Base-by-base conservation (phyloP, 2,797 vertebrate species). In the Okamejei kenojei region DNA sequence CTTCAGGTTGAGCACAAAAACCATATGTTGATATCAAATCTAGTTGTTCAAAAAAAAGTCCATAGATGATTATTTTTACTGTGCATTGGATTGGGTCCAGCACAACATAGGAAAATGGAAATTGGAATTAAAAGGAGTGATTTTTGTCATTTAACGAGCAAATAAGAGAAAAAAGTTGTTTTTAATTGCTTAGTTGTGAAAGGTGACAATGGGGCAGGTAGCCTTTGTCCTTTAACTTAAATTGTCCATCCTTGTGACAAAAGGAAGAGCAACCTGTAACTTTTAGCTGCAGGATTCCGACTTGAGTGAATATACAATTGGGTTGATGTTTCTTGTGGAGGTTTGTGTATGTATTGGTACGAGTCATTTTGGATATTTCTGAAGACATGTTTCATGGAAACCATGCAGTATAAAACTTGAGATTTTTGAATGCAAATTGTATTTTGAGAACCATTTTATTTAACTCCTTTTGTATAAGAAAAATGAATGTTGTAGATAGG, bases 391-490 rank as follows among this genome's bases (percentile, higher is more conserved):
- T 86, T 86, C 58, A 15, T n/a, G 26, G 26, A n/a, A 32, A 88
- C 15, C 23, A 7, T 11, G 2, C 58, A n/a, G 58, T 7, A 65
- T 65, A 29, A 88, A 88, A 26, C 45, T 65, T 63, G 26, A n/a
- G 1, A 65, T 38, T 90, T 90, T 90, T 82, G 35, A n/a, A n/a
- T 68, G 61, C 61, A 13, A 32, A 88, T 32, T 65, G n/a, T 32
- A 88, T 11, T 68, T 68, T 90, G n/a, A 35, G 35, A 68, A 35
- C 32, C 1, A 65, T 84, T 54, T 88, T 88, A 88, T 88, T 90
- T 90, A 32, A 90, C 63, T 90, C 86, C 86, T 32, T 35, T 68
- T 90, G 61, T 68, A 68, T 35, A n/a, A 21, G 38, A 82, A 82
- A 32, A 1, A n/a, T 4, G 26, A 35, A 32, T 35, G 63, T 90